These are phyloP conservation scores for Stichodactyla helianthus DNA, from an alignment of 64 coral and sea anemone genomes.

Conservation along the genomic window DNA sequence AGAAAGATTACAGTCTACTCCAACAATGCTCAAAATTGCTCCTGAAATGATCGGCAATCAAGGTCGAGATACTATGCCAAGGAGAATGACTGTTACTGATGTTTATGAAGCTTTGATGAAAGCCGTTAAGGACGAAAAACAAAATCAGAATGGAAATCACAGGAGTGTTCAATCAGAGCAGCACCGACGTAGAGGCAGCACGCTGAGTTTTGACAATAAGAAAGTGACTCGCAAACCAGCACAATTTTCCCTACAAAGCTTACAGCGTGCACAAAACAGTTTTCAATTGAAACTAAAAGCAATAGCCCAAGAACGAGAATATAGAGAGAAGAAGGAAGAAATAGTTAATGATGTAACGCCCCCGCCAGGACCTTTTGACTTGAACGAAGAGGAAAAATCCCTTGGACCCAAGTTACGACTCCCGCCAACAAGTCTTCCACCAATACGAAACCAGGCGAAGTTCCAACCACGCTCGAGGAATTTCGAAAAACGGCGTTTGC, in stretches of 20 bases:
- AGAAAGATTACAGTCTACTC: background rate
- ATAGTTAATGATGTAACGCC: background rate
- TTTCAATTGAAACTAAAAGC: background rate
- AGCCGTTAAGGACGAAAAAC: background rate
- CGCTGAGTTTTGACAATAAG: slow-evolving; percentile 3
- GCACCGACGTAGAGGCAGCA: background rate
- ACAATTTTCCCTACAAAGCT: background rate
- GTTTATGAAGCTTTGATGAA: background rate
- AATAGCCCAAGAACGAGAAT: background rate
- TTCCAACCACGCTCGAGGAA: background rate
- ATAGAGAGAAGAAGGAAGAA: background rate
- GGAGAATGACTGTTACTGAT: background rate
- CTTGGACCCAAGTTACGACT: background rate
- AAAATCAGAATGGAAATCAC: background rate
- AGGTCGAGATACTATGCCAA: background rate
- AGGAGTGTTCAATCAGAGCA: background rate
- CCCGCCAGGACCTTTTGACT: background rate
- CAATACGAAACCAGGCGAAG: background rate
- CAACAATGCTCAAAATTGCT: background rate
- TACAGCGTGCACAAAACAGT: background rate
- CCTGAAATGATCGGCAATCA: background rate
- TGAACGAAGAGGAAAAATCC: background rate
- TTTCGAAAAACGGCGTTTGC: background rate
- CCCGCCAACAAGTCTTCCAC: background rate
- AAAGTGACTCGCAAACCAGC: background rate